phyloP scores from a whole-genome alignment of 2,113 vertebrate genomes.

The Suncus etruscus region DNA sequence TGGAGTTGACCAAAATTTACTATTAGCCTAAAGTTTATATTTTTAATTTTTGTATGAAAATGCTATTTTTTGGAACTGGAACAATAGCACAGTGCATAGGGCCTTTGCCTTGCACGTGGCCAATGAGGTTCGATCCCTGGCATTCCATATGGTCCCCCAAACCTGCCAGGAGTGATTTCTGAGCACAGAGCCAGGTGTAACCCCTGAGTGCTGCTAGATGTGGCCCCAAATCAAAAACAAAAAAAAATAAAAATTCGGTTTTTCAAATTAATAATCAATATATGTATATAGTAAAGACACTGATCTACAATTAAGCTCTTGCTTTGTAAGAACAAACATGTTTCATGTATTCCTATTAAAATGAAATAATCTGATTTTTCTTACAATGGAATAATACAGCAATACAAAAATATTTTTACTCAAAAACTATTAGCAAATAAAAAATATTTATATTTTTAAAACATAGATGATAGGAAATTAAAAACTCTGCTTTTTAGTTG shows the following conservation, averaged over 20 bases:
- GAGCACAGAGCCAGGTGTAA: too few relatives aligned
- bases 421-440: conserved; percentile 41
- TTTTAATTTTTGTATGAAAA: neutral
- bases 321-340: conserved; percentile 16
- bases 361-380: conserved; percentile 10
- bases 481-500: neutral
- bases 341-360: neutral
- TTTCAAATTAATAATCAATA: neutral
- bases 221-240: too few relatives aligned
- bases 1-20: neutral
- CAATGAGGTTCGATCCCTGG: too few relatives aligned
- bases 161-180: too few relatives aligned
- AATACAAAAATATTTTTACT: neutral
- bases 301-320: neutral
- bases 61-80: too few relatives aligned
- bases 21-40: neutral
- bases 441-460: neutral
- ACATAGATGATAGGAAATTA: conserved; percentile 32
- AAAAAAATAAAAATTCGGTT: neutral
- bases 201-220: too few relatives aligned
- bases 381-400: neutral
- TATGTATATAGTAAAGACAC: neutral
- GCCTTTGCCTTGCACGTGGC: too few relatives aligned
- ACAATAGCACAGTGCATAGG: too few relatives aligned
- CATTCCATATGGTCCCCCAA: too few relatives aligned